Evolutionary conservation across 1,140 invertebrate species (phyloP).

Genomic region (Zaprionus camerounensis): DNA sequence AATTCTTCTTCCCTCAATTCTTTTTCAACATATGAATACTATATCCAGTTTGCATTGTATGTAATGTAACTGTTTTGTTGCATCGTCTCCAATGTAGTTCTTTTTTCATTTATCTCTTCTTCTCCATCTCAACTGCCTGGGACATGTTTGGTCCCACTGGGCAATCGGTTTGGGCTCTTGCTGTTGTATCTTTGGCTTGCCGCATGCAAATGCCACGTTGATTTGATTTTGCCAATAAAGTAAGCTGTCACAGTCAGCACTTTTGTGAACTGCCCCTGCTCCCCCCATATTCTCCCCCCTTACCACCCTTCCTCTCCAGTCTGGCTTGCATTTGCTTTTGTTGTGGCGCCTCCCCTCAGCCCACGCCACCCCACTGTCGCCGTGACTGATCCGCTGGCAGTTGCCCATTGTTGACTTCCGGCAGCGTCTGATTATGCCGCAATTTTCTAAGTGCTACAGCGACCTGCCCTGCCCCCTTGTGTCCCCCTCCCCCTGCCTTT

Average conservation of each 20-base stretch:
- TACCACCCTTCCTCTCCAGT: not conserved
- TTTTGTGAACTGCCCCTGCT: constrained; percentile 54
- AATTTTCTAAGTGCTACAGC: constrained; percentile 75
- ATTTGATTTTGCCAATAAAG: constrained; percentile 83
- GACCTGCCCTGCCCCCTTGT: constrained; percentile 16
- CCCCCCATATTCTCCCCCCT: not conserved
- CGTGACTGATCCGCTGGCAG: constrained; percentile 15
- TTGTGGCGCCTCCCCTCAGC: constrained; percentile 3
- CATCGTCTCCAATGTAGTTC: not conserved
- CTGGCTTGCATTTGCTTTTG: constrained; percentile 32
- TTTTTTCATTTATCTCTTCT: not conserved
- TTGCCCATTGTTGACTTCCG: constrained; percentile 61
- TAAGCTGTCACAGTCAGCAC: constrained; percentile 82
- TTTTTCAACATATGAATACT: too few relatives aligned
- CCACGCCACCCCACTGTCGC: not conserved
- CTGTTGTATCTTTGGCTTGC: constrained; percentile 69
- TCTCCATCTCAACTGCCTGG: not conserved
- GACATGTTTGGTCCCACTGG: not conserved
- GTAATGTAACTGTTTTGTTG: too few relatives aligned
- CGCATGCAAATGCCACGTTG: constrained; percentile 81
- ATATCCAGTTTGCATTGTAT: too few relatives aligned
- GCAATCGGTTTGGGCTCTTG: constrained; percentile 1
- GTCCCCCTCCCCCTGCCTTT: not conserved
- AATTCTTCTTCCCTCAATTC: too few relatives aligned
- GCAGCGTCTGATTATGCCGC: constrained; percentile 75